A percentile compares a stretch with the other conserved stretches of the same genome.
Evolutionary conservation across 1,140 invertebrate species (phyloP).

Genomic region (Ctenoplectra terminalis): DNA sequence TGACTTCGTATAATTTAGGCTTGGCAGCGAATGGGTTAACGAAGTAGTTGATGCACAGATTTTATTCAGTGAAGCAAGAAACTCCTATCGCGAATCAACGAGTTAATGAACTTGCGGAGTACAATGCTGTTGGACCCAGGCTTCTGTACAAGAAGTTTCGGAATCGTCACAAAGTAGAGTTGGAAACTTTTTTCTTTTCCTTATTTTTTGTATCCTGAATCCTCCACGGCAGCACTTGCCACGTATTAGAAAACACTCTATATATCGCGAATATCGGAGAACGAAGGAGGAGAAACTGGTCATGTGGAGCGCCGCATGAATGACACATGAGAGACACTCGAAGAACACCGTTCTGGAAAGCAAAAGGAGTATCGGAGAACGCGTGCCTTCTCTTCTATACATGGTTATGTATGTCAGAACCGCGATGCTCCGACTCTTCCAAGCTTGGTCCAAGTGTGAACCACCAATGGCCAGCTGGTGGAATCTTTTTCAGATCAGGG

Average conservation of each 20-base stretch:
- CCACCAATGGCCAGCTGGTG: constrained; percentile 65
- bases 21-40: too few relatives aligned
- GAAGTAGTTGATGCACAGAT: too few relatives aligned
- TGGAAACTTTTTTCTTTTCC: too few relatives aligned
- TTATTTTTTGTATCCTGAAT: too few relatives aligned
- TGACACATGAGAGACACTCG: constrained; percentile 24
- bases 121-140: too few relatives aligned
- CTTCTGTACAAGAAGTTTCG: too few relatives aligned
- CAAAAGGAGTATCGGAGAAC: constrained; percentile 39
- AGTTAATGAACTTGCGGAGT: too few relatives aligned
- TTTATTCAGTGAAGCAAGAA: too few relatives aligned
- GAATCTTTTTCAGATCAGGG: constrained; percentile 63
- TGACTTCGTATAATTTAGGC: too few relatives aligned
- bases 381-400: constrained; percentile 64
- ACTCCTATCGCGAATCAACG: too few relatives aligned
- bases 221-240: too few relatives aligned
- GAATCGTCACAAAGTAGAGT: too few relatives aligned
- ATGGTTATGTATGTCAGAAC: constrained; percentile 74
- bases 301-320: not conserved
- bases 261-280: not conserved
- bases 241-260: constrained; percentile 14
- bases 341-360: not conserved
- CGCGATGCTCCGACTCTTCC: constrained; percentile 5
- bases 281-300: constrained; percentile 10
- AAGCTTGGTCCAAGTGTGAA: constrained; percentile 36